phyloP scores from a whole-genome alignment of 2,113 vertebrate genomes.

The Hyaena hyaena region DNA sequence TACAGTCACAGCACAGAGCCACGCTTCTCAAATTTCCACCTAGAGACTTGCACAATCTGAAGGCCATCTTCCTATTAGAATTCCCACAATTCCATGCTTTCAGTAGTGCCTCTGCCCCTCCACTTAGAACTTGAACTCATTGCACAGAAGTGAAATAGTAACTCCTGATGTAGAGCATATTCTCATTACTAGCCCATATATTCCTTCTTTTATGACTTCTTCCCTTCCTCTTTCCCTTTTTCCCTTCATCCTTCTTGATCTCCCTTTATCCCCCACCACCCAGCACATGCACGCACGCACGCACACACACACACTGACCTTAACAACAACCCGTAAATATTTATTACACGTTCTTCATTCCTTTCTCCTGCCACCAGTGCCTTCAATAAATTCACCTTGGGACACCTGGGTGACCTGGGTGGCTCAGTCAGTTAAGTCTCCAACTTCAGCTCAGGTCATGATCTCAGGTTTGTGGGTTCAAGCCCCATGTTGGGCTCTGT shows the following conservation, averaged over 20 bases:
- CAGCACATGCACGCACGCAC: no score
- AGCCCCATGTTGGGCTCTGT: no score
- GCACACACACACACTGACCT: background rate
- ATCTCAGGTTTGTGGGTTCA: no score
- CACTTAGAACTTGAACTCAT: background rate
- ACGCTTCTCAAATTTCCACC: background rate
- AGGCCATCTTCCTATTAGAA: rapidly evolving
- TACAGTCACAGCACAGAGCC: rapidly evolving
- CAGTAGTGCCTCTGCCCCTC: background rate
- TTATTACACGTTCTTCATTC: no score
- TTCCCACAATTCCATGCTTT: background rate
- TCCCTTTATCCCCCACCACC: background rate
- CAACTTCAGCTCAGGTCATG: no score
- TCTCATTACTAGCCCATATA: background rate
- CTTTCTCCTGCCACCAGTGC: no score
- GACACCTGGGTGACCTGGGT: no score
- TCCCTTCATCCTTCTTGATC: background rate
- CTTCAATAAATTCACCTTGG: background rate
- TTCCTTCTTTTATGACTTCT: background rate
- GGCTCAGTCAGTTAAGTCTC: no score
- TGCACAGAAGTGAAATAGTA: background rate
- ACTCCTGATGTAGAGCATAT: background rate
- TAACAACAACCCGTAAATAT: no score
- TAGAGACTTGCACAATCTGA: no score
- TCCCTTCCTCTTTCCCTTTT: background rate